Conservation (phyloP, 2,797 vertebrate species). For the Potorous gilbertii region DNA sequence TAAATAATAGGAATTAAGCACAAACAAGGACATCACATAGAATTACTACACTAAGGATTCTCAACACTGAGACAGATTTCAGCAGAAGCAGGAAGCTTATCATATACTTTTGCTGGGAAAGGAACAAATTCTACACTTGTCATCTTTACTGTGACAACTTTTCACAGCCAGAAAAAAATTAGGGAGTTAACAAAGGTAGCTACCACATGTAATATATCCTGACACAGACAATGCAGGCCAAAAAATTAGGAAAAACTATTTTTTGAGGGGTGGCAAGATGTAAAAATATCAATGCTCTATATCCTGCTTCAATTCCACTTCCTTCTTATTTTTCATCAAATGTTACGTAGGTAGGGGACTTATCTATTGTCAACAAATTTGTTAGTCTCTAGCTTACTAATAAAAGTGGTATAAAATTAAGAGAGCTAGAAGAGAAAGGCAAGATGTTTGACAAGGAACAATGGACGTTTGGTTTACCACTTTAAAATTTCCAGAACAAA, state of each 20-base stretch:
- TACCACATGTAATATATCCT: not conserved
- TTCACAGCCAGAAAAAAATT: not conserved
- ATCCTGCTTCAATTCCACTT: not conserved
- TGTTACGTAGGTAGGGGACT: not conserved
- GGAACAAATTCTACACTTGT: not conserved
- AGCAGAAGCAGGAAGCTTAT: not conserved
- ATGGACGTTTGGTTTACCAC: not conserved
- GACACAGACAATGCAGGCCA: not conserved
- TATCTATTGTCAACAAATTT: not conserved
- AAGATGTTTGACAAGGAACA: not conserved
- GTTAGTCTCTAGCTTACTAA: not conserved
- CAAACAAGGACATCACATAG: not conserved
- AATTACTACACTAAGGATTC: not conserved
- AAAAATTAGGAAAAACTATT: not conserved
- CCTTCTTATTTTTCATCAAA: not conserved
- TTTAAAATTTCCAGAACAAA: not conserved
- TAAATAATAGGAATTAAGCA: not conserved
- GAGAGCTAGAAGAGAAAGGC: not conserved
- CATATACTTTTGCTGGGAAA: not conserved
- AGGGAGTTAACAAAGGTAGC: not conserved
- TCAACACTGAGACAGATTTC: not conserved
- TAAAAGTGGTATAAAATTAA: not conserved
- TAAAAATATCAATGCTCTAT: not conserved
- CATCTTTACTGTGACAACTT: not conserved
- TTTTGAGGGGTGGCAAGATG: not conserved